Evolutionary conservation across 1,140 invertebrate species (phyloP).

Genomic region (Papilio machaon): DNA sequence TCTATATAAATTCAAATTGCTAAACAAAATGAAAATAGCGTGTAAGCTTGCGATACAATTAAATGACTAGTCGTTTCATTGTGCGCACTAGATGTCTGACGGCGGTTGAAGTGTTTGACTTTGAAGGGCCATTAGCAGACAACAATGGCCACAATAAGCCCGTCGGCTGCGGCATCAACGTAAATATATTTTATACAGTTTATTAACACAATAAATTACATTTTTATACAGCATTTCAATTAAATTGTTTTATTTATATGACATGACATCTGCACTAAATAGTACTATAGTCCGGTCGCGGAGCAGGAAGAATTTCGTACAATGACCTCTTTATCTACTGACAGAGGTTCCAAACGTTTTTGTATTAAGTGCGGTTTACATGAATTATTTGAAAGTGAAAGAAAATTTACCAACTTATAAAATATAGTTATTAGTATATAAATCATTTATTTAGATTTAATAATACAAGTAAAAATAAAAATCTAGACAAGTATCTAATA

Average conservation of each 20-base stretch:
- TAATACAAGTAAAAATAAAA: too few species aligned
- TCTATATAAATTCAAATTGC: background rate
- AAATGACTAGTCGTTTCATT: slow-evolving; percentile 35
- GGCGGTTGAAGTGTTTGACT: slow-evolving; percentile 28
- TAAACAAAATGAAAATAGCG: background rate
- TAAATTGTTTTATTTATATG: background rate
- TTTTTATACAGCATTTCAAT: background rate
- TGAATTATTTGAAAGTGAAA: too few species aligned
- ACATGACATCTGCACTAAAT: background rate
- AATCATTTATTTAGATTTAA: too few species aligned
- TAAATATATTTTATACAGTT: slow-evolving; percentile 3
- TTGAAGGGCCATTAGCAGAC: slow-evolving; percentile 36
- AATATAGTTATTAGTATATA: too few species aligned
- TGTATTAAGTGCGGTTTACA: too few species aligned
- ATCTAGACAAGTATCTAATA: too few species aligned
- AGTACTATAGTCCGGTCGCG: too few species aligned
- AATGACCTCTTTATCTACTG: too few species aligned
- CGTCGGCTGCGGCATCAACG: background rate
- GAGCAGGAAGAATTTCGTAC: too few species aligned
- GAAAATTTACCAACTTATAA: too few species aligned
- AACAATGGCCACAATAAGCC: slow-evolving; percentile 37
- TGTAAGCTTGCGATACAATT: slow-evolving; percentile 14
- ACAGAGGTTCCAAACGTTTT: too few species aligned
- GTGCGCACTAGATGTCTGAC: slow-evolving; percentile 33
- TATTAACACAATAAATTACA: slow-evolving; percentile 1